A percentile compares a stretch with the other conserved stretches of the same genome.
These are phyloP conservation scores for Pseudochromis fuscus DNA, from an alignment of 2,797 vertebrate genomes.

Conservation along the genomic window DNA sequence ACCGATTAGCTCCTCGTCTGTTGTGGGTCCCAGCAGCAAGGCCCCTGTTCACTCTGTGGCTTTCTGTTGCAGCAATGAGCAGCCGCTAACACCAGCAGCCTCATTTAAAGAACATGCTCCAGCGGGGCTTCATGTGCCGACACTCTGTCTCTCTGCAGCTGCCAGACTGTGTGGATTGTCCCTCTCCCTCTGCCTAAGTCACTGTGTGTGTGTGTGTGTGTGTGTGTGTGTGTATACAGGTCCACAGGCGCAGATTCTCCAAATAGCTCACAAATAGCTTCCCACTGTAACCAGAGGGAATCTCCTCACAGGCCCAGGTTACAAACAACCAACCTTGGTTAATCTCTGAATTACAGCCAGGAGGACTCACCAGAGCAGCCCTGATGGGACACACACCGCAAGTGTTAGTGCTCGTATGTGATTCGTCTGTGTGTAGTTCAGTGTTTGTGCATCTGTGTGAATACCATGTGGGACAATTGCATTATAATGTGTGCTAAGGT, in stretches of 20 bases:
- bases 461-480: not conserved
- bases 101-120: constrained; percentile 48
- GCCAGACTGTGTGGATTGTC: constrained; percentile 37
- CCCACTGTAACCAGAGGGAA: constrained; percentile 50
- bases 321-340: constrained; percentile 69
- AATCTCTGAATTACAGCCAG: constrained; percentile 75
- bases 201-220: constrained; percentile 18
- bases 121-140: constrained; percentile 15
- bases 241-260: constrained; percentile 48
- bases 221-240: constrained; percentile 10
- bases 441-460: not conserved
- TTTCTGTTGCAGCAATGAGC: constrained; percentile 28
- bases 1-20: constrained; percentile 54
- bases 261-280: no score
- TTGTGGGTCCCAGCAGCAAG: constrained; percentile 30
- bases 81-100: constrained; percentile 16
- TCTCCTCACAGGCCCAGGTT: constrained; percentile 66
- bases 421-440: not conserved
- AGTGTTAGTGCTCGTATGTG: constrained; percentile 38
- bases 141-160: constrained; percentile 23
- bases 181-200: not conserved
- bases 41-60: constrained; percentile 1
- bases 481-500: not conserved
- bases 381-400: constrained; percentile 45
- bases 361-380: constrained; percentile 61